Evolutionary conservation across 2,888 invertebrate species (phyloP).

Genomic region (Anarsia innoxiella): DNA sequence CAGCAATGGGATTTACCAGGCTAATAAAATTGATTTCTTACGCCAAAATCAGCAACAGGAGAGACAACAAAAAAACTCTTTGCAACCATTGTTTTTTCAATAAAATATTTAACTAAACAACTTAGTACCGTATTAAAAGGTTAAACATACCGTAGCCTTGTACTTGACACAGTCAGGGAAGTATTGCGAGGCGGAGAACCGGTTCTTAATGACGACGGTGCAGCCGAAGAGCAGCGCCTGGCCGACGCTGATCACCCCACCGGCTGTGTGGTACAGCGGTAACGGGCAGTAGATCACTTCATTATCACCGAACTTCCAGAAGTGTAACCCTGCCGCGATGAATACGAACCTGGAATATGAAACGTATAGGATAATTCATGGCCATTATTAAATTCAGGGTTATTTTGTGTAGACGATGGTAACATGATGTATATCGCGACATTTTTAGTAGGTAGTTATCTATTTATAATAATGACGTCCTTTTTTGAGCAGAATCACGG

Average conservation of each 20-base stretch:
- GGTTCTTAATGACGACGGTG: conserved; percentile 87
- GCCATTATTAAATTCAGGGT: no score
- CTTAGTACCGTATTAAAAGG: background rate
- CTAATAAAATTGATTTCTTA: no score
- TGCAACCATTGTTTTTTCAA: background rate
- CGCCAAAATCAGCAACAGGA: no score
- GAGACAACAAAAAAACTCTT: no score
- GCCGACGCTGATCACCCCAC: conserved; percentile 90
- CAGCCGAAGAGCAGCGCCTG: conserved; percentile 87
- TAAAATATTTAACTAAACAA: background rate
- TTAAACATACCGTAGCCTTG: conserved; percentile 90
- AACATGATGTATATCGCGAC: no score
- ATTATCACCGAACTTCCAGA: conserved; percentile 76
- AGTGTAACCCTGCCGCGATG: conserved; percentile 81
- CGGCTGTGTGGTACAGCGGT: conserved; percentile 98
- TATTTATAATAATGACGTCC: no score
- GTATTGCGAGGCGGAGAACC: conserved; percentile 96
- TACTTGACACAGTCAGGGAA: conserved; percentile 95
- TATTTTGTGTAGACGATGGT: no score
- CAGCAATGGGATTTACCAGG: no score
- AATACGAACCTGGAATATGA: conserved; percentile 79
- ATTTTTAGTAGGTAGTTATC: no score
- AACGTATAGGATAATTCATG: no score
- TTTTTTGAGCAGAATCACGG: no score
- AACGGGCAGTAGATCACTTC: conserved; percentile 93